Percentiles rank a stretch among this genome's conserved stretches.
Evolutionary conservation across 2,113 vertebrate genomes (phyloP).

Genomic region (Aphelocoma coerulescens): DNA sequence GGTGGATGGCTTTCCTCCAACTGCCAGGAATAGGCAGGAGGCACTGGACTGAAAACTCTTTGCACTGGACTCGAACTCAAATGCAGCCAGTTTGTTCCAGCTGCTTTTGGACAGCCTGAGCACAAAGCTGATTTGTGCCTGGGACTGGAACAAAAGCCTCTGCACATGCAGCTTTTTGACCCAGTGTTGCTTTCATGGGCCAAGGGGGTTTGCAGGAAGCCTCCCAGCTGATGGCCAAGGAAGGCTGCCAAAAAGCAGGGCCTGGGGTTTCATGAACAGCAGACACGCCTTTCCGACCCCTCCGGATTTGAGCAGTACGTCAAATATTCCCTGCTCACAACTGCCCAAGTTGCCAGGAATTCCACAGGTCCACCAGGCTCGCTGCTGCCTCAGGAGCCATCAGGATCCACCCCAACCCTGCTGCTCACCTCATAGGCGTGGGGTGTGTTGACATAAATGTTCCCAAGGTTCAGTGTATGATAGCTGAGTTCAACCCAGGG

Average conservation of each 20-base stretch:
- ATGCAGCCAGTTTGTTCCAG: neutral
- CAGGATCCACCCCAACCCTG: neutral
- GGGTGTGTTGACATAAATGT: too few relatives aligned
- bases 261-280: neutral
- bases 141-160: neutral
- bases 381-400: neutral
- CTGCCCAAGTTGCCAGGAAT: neutral
- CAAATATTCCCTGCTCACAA: too few relatives aligned
- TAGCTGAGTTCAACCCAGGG: too few relatives aligned
- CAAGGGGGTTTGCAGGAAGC: neutral
- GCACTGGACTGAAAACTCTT: neutral
- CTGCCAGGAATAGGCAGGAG: too few relatives aligned
- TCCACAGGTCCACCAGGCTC: too few relatives aligned
- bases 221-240: neutral
- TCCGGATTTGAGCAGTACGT: neutral
- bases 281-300: neutral
- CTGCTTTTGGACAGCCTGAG: neutral
- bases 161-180: neutral
- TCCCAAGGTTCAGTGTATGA: too few relatives aligned
- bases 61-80: neutral
- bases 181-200: neutral
- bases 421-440: slow-evolving; percentile 70
- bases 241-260: neutral
- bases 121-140: neutral
- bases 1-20: accelerated